Conservation (phyloP, 2,113 vertebrate species). For the Ceyx margarethae region DNA sequence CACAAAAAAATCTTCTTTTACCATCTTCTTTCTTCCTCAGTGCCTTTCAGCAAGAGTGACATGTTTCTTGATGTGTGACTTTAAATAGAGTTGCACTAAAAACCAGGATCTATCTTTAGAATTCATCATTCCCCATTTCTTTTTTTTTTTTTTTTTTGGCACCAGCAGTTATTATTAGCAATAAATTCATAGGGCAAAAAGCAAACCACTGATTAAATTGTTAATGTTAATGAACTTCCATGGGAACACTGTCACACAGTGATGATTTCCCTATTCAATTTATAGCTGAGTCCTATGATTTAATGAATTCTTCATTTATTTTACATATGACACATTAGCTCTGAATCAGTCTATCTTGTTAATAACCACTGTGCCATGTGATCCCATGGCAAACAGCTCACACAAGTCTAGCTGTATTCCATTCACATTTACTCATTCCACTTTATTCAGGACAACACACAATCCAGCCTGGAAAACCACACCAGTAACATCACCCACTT, state of each 20-base stretch:
- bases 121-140: background rate
- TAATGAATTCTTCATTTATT: background rate
- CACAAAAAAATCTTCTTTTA: background rate
- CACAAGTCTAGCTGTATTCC: background rate
- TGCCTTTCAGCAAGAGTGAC: background rate
- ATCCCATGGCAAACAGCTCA: background rate
- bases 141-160: background rate
- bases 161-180: background rate
- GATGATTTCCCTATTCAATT: background rate
- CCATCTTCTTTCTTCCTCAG: background rate
- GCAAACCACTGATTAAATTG: background rate
- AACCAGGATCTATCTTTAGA: background rate
- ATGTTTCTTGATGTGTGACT: background rate
- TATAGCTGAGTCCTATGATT: background rate
- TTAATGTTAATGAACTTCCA: background rate
- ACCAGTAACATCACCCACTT: background rate
- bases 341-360: background rate
- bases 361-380: background rate
- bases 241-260: background rate
- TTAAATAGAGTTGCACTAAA: background rate
- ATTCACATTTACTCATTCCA: background rate
- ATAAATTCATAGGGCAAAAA: background rate
- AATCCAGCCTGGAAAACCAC: background rate
- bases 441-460: background rate
- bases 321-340: background rate